phyloP scores from a whole-genome alignment of 2,888 invertebrate species.

The Myathropa florea region DNA sequence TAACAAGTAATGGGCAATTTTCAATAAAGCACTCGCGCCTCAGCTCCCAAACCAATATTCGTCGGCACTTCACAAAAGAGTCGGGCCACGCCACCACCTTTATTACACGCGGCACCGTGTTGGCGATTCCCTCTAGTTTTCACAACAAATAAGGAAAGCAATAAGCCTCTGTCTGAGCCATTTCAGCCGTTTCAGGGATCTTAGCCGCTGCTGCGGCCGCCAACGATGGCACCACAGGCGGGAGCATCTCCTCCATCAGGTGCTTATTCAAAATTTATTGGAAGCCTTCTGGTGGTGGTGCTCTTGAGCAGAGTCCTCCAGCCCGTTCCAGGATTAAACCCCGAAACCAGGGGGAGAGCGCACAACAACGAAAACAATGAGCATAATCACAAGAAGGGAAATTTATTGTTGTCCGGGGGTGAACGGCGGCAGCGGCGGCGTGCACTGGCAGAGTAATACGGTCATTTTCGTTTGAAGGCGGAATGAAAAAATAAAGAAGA shows the following conservation, averaged over 20 bases:
- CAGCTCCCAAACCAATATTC: conserved; percentile 18
- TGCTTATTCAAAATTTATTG: conserved; percentile 68
- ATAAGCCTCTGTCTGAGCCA: conserved; percentile 42
- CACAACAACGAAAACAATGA: not conserved
- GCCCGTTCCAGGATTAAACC: conserved; percentile 47
- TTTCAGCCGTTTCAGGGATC: not conserved
- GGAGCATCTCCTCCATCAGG: conserved; percentile 49
- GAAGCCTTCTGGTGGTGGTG: conserved; percentile 18
- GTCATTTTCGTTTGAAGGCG: conserved; percentile 55
- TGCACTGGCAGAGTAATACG: conserved; percentile 50
- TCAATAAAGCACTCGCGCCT: conserved; percentile 57
- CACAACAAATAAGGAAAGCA: conserved; percentile 57
- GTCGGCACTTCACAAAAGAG: not conserved
- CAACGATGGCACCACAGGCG: conserved; percentile 5
- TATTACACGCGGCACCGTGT: conserved; percentile 12
- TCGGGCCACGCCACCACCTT: not conserved
- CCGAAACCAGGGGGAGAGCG: not conserved
- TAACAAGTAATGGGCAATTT: conserved; percentile 64
- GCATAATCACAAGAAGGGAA: conserved; percentile 64
- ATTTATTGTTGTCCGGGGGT: conserved; percentile 67
- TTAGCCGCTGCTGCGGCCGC: not conserved
- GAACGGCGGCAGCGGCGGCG: not conserved
- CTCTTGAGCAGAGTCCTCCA: conserved; percentile 8
- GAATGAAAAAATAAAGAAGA: conserved; percentile 41
- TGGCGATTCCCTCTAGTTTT: conserved; percentile 44